Evolutionary conservation across 1,140 invertebrate genomes (phyloP).

Genomic region (Drusus annulatus): DNA sequence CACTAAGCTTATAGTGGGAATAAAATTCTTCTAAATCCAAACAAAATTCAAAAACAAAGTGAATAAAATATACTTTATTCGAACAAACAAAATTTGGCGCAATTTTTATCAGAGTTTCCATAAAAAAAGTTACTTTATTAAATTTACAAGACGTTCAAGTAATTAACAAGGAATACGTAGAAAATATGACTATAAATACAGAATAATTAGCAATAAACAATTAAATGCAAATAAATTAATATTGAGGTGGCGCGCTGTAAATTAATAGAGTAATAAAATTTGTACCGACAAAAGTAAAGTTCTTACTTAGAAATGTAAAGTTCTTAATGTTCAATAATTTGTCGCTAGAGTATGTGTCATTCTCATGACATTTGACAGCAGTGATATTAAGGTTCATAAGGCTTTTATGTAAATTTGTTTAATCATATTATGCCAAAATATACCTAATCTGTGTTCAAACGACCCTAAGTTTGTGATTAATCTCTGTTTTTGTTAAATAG

Average conservation of each 20-base stretch:
- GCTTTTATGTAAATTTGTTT: slow-evolving; percentile 52
- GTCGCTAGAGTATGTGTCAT: slow-evolving; percentile 52
- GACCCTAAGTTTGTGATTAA: slow-evolving; percentile 3
- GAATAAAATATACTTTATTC: too few relatives aligned
- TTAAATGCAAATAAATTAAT: background rate
- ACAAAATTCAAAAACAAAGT: too few relatives aligned
- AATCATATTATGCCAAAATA: slow-evolving; percentile 49
- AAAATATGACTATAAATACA: too few relatives aligned
- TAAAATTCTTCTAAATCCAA: too few relatives aligned
- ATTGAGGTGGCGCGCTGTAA: background rate
- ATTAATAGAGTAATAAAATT: background rate
- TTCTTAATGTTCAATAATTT: slow-evolving; percentile 40
- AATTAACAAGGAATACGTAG: too few relatives aligned
- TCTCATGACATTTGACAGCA: slow-evolving; percentile 54
- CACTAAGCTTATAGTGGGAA: too few relatives aligned
- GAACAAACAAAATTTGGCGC: too few relatives aligned
- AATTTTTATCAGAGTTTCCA: too few relatives aligned
- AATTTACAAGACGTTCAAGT: too few relatives aligned
- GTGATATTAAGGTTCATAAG: slow-evolving; percentile 48
- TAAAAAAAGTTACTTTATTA: too few relatives aligned
- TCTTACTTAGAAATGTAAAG: background rate
- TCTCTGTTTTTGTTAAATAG: slow-evolving; percentile 13
- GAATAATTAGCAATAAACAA: background rate
- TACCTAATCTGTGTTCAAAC: slow-evolving; percentile 16
- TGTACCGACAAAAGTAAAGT: background rate